Base-by-base conservation (phyloP, 2,113 vertebrate species). In the Aegotheles bennettii region DNA sequence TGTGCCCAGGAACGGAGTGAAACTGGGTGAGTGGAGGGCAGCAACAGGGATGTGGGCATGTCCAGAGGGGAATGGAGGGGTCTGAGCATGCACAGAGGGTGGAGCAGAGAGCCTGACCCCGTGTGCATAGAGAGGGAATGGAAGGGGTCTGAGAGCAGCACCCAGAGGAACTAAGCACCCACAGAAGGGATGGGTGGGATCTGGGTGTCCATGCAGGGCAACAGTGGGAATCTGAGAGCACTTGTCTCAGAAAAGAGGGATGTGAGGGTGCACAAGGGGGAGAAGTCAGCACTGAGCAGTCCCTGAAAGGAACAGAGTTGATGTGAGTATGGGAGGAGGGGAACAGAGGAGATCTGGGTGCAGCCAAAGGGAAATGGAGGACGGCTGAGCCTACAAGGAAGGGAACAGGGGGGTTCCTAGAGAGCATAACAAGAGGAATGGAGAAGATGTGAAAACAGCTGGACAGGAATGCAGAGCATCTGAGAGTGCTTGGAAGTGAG, bases 1-100 rank as follows among this genome's bases (percentile, higher is more conserved):
- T 48, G 31, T 84, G 53, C 48, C 17, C 53, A 69, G 90, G 60
- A 82, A 31, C 0, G 1, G 25, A n/a, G 60, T 0, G 0, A 40
- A 69, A 57, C 21, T 5, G 14, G 28, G 13, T 5, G 11, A 21
- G 21, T 17, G 38, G 64, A 90, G n/a, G 18, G 45, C 51, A 87
- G 36, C 23, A 73, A 2, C 0, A 0, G 25, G 42, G 38, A 47
- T 57, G 53, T 77, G 57, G 84, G 74, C 33, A 25, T 3, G 29
- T 24, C 24, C 21, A 36, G 83, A 42, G 45, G 15, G 47, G 40
- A 53, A 60, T 10, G 38, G 47, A 29, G 12, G 8, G 47, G 21
- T 70, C 38, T 47, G 56, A 54, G 36, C 3, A 2, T 29, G 40
- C 47, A 13, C 11, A 28, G 19, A 54, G 23, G 15, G 47, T 13